Conservation (phyloP, 1,140 invertebrate species). For the Globodera rostochiensis region DNA sequence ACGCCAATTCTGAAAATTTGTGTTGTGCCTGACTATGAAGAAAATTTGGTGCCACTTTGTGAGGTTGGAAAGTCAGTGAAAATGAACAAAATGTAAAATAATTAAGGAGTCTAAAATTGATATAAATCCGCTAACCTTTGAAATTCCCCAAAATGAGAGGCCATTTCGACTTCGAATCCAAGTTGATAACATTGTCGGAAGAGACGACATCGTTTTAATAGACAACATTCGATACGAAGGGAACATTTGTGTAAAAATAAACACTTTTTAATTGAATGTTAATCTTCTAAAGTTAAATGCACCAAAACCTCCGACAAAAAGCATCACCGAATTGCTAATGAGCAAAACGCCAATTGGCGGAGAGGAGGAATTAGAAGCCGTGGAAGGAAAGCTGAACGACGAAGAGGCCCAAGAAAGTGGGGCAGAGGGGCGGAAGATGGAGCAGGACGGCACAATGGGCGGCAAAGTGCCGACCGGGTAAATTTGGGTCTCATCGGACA, state of each 20-base stretch:
- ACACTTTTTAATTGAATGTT: neutral
- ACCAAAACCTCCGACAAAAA: conserved; percentile 11
- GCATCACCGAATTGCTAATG: neutral
- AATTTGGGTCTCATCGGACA: too few relatives aligned
- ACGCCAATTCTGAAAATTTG: conserved; percentile 48
- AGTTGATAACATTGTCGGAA: conserved; percentile 40
- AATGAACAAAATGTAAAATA: conserved; percentile 19
- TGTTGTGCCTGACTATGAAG: conserved; percentile 31
- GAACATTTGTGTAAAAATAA: conserved; percentile 38
- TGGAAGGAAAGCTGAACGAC: neutral
- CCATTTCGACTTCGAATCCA: conserved; percentile 52
- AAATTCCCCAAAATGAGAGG: conserved; percentile 45
- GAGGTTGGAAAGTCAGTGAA: conserved; percentile 33
- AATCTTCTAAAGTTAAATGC: neutral
- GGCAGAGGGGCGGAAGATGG: too few relatives aligned
- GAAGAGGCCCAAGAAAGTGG: too few relatives aligned
- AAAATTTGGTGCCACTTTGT: conserved; percentile 41
- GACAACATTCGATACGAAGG: conserved; percentile 53
- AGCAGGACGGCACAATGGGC: too few relatives aligned
- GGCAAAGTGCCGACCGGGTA: too few relatives aligned
- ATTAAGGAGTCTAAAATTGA: conserved; percentile 47
- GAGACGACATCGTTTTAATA: conserved; percentile 52
- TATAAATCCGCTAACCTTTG: conserved; percentile 50
- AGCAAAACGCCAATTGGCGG: neutral
- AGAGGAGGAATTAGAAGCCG: neutral